phyloP scores from a whole-genome alignment of 2,113 vertebrate genomes.

The Leucopsar rothschildi region DNA sequence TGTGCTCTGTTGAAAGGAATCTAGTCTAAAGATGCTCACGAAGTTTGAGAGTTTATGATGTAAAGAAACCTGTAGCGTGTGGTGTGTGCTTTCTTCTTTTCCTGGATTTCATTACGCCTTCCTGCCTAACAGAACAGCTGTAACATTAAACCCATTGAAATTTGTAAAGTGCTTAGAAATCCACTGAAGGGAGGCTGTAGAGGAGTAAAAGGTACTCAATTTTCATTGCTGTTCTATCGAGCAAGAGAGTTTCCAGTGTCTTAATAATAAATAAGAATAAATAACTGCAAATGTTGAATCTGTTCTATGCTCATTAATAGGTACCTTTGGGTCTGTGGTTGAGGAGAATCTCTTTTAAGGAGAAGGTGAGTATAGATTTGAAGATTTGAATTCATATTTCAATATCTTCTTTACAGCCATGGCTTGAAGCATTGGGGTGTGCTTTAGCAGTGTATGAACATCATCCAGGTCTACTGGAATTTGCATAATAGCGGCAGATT shows the following conservation, averaged over 20 bases:
- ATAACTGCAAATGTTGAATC: not conserved
- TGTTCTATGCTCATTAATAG: not conserved
- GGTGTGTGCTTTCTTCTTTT: not conserved
- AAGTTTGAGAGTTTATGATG: slow-evolving; percentile 5
- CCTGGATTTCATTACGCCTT: slow-evolving; percentile 23
- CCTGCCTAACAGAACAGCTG: slow-evolving; percentile 30
- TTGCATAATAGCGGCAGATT: slow-evolving; percentile 10
- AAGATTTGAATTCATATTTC: not conserved
- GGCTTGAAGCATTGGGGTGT: not conserved
- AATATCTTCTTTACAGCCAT: not conserved
- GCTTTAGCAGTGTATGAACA: not conserved
- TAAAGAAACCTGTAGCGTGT: not conserved
- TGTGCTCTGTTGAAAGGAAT: not conserved
- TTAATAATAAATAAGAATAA: slow-evolving; percentile 33
- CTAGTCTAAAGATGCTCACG: not conserved
- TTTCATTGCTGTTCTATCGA: not conserved
- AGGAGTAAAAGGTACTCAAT: slow-evolving; percentile 32
- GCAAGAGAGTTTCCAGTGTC: not conserved
- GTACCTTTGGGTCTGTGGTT: not conserved
- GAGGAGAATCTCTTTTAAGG: not conserved
- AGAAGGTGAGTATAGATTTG: not conserved
- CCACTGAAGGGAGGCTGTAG: slow-evolving; percentile 6
- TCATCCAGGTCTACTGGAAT: not conserved
- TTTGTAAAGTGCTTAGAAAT: slow-evolving; percentile 46
- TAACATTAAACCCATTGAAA: slow-evolving; percentile 29